Percentiles rank a stretch among this genome's conserved stretches.
Evolutionary conservation across 2,888 invertebrate species (phyloP).

Genomic region (Drosophila formosana): DNA sequence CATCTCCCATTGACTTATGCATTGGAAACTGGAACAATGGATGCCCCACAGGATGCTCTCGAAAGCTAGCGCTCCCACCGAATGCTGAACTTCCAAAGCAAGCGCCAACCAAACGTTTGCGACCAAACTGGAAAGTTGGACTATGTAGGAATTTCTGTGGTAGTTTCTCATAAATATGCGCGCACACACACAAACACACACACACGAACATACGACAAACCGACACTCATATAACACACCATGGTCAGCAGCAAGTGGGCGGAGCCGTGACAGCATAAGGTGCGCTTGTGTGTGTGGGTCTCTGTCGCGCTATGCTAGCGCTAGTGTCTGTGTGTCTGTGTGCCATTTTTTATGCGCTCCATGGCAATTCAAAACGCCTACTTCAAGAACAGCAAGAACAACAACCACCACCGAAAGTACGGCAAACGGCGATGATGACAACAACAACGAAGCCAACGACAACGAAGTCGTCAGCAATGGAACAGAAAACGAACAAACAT

Average conservation of each 20-base stretch:
- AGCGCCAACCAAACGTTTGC: constrained; percentile 69
- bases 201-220: constrained; percentile 10
- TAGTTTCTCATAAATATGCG: constrained; percentile 72
- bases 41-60: constrained; percentile 48
- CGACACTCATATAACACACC: constrained; percentile 33
- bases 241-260: constrained; percentile 82
- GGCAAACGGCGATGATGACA: constrained; percentile 27
- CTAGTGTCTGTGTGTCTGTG: constrained; percentile 42
- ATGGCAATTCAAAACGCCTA: constrained; percentile 83
- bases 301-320: constrained; percentile 32
- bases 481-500: constrained; percentile 35
- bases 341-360: constrained; percentile 75
- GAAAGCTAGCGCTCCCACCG: constrained; percentile 1
- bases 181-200: constrained; percentile 45
- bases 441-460: constrained; percentile 8
- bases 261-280: constrained; percentile 81
- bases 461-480: constrained; percentile 37
- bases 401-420: constrained; percentile 47
- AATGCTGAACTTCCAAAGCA: constrained; percentile 47
- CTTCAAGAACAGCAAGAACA: constrained; percentile 69
- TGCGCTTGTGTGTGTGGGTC: constrained; percentile 57
- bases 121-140: constrained; percentile 63
- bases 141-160: constrained; percentile 71
- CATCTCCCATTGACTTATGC: constrained; percentile 81
- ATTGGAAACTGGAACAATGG: constrained; percentile 81